These are phyloP conservation scores for Penelope pileata DNA, from an alignment of 2,113 vertebrate genomes.

Conservation along the genomic window DNA sequence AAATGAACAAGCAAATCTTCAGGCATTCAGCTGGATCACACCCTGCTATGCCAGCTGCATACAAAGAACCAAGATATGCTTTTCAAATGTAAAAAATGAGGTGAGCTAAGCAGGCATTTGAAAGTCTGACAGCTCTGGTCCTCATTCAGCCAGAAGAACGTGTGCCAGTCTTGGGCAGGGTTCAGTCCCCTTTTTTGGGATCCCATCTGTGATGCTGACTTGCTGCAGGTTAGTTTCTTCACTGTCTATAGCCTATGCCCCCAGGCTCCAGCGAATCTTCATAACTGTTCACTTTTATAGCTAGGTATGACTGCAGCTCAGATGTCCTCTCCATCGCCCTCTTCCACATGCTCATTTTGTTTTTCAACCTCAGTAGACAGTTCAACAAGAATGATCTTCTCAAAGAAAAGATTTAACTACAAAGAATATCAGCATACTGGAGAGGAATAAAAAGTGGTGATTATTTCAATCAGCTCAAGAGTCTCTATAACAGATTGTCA, in stretches of 20 bases:
- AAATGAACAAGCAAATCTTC: constrained; percentile 18
- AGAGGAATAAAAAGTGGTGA: constrained; percentile 34
- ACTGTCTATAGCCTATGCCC: not conserved
- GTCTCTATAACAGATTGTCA: constrained; percentile 54
- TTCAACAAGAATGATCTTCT: constrained; percentile 31
- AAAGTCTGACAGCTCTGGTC: not conserved
- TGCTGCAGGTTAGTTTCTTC: constrained; percentile 8
- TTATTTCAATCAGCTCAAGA: constrained; percentile 71
- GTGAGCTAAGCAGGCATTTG: not conserved
- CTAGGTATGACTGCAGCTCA: not conserved
- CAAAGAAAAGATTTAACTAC: constrained; percentile 1
- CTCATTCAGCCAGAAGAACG: not conserved
- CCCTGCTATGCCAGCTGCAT: not conserved
- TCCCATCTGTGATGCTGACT: not conserved
- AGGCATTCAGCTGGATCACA: not conserved
- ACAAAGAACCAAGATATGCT: rapidly evolving
- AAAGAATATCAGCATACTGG: not conserved
- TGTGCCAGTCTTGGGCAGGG: not conserved
- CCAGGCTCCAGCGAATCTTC: not conserved
- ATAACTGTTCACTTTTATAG: not conserved
- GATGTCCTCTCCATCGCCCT: not conserved
- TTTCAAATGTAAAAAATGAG: not conserved
- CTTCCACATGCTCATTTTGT: not conserved
- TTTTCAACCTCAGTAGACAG: not conserved
- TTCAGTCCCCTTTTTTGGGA: not conserved